Evolutionary conservation across 2,113 vertebrate genomes (phyloP), one percentile per base, ranked within the genome.

Genomic region (Gnathonemus longibarbis): DNA sequence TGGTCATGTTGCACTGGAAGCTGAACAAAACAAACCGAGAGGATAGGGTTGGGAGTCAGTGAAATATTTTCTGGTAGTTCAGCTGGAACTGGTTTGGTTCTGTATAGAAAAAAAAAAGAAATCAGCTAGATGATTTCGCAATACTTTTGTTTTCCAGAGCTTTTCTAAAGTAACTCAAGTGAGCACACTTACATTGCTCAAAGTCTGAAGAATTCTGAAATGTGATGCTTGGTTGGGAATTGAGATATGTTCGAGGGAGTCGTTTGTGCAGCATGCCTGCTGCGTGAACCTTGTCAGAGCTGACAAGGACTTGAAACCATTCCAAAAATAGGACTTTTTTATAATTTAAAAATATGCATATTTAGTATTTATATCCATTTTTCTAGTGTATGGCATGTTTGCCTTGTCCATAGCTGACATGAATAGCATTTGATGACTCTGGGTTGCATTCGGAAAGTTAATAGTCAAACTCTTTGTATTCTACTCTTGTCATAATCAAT

Each of bases 151-250:
- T 58, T 88, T 62, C 39, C 89, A 56, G 52, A 84, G 17, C 24
- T 45, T 89, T 89, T 58, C 90, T 92, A 90, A 52, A 85, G 62
- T 31, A 58, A 89, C 49, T 90, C 49, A 70, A 50, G 84, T 90
- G 91, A 17, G 45, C 85, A 66, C 11, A 13, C 87, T 88, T 62
- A 42, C 53, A 88, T 66, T 88, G 56, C 53, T 88, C 87, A 62
- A 87, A 62, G 19, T 35, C 19, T 88, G 52, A 50, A 88, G 39
- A 88, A 66, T 21, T 45, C 56, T 66, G 87, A 62, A 88, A 88
- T 66, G 3, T 45, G 39, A 88, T 31, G 24, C 52, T 56, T 58
- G 6, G 10, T 35, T 62, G 17, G 53, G 24, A 42, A 46, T 46
- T 53, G 49, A 56, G 49, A 35, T 87, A 19, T 35, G 24, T 87